phyloP scores from a whole-genome alignment of 2,797 vertebrate genomes.

The Sparidentex hasta region DNA sequence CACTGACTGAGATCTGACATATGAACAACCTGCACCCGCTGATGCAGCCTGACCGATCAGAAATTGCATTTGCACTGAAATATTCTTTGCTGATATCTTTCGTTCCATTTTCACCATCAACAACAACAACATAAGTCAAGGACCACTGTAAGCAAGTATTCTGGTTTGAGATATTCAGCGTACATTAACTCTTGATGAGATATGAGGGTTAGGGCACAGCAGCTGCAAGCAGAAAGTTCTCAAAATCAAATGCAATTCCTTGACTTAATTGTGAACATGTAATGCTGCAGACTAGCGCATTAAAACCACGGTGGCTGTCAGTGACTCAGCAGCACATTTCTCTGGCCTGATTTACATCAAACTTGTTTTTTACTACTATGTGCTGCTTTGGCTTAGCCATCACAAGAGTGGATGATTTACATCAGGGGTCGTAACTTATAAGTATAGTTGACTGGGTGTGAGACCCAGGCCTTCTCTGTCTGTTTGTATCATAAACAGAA shows the following conservation, averaged over 20 bases:
- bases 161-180: neutral
- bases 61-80: too few relatives aligned
- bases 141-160: neutral
- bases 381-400: neutral
- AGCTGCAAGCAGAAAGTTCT: neutral
- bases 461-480: slow-evolving; percentile 24
- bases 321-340: slow-evolving; percentile 3
- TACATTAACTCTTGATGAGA: neutral
- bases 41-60: too few relatives aligned
- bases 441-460: slow-evolving; percentile 51
- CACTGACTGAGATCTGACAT: too few relatives aligned
- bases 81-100: too few relatives aligned
- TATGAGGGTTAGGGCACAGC: neutral
- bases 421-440: slow-evolving; percentile 31
- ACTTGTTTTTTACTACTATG: neutral
- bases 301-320: neutral
- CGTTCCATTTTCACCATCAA: neutral
- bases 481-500: slow-evolving; percentile 69
- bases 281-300: neutral
- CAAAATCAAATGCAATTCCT: neutral
- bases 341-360: slow-evolving; percentile 13
- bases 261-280: neutral
- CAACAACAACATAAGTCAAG: neutral
- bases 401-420: slow-evolving; percentile 26
- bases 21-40: too few relatives aligned